phyloP scores from a whole-genome alignment of 2,113 vertebrate species.

The Sceloporus tristichus region DNA sequence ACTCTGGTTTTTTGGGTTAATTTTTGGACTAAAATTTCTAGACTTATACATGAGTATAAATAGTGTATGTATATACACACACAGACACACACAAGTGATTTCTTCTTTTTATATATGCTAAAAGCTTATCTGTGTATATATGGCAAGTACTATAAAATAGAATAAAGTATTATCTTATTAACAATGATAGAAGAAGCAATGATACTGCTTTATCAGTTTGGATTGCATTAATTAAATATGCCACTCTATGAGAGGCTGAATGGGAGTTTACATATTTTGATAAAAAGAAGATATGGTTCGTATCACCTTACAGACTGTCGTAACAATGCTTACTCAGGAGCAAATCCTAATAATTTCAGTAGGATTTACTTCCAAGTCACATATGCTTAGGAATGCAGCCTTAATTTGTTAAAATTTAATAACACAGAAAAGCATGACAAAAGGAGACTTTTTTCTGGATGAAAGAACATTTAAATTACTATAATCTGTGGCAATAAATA shows the following conservation, averaged over 20 bases:
- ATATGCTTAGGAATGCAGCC: background rate
- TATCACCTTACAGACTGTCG: background rate
- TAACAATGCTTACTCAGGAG: background rate
- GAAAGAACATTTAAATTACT: conserved; percentile 8
- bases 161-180: background rate
- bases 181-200: background rate
- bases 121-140: background rate
- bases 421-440: background rate
- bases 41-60: too few species aligned
- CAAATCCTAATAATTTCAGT: background rate
- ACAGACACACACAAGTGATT: background rate
- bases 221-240: conserved; percentile 4
- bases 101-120: conserved; percentile 22
- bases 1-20: too few species aligned
- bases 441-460: background rate
- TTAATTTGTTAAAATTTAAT: conserved; percentile 27
- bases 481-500: conserved; percentile 8
- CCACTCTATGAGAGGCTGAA: background rate
- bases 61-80: too few species aligned
- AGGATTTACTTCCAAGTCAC: conserved; percentile 16
- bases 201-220: conserved; percentile 50
- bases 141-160: background rate
- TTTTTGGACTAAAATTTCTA: too few species aligned
- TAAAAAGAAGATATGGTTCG: background rate
- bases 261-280: background rate